Evolutionary conservation across 53 echinoderm and acorn worm genomes (phyloP), one percentile per base, ranked within the genome.

Genomic region (Holothuria leucospilota): DNA sequence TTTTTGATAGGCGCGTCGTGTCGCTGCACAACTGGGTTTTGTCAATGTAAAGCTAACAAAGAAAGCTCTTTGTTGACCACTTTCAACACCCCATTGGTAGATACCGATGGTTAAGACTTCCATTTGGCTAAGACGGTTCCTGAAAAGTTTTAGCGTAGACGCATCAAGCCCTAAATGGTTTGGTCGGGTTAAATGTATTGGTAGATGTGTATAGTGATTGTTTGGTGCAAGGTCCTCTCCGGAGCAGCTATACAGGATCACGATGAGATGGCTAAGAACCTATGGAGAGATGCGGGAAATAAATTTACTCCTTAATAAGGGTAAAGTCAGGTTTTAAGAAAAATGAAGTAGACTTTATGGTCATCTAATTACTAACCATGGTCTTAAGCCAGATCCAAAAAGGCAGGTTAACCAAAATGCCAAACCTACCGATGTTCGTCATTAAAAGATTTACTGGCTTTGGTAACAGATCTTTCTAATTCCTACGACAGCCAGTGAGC

Each of bases 11-110:
- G n/a, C n/a, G n/a, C n/a, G n/a, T n/a, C n/a, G n/a, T n/a, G n/a
- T n/a, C n/a, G n/a, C n/a, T 88, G 92, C 88, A 16, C 85, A 92
- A 53, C 80, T 85, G 81, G 86, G 20, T 92, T 92, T n/a, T 89
- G 92, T 86, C 89, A n/a, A 89, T 56, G 89, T 92, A 29, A 29
- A 85, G 24, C 51, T 80, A 12, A 88, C 59, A 70, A 91, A 8
- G 87, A 87, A 18, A 87, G 87, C 41, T 87, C 84, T 23, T 0
- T n/a, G 18, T 63, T 88, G 65, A 88, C 88, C 1, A 92, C 82
- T 0, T 89, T 92, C 28, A 89, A 86, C 52, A 92, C 89, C 0
- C 89, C 86, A 20, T 86, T 60, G 89, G 92, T 13, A 79, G 46
- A 46, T 46, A 46, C 8, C 8, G 92, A 21, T 89, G 46, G 46